Evolutionary conservation across 1,140 invertebrate genomes (phyloP), one percentile per base, ranked within the genome.

Genomic region (Chironomus tepperi): DNA sequence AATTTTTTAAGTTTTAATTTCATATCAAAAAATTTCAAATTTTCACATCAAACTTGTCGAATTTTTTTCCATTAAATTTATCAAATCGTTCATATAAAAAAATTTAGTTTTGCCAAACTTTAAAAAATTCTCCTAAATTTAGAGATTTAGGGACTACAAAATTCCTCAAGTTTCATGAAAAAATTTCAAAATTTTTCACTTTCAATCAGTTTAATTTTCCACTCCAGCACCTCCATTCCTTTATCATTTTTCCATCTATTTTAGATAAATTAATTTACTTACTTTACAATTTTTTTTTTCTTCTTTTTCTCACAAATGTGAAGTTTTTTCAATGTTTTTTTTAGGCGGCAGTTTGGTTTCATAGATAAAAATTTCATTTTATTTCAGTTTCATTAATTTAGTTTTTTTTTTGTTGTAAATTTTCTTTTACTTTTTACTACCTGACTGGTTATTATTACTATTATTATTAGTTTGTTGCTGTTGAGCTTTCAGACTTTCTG

Each of bases 401-500:
- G 24, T 34, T 34, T n/a, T n/a, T 47, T 47, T 47, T 47, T 57
- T 57, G 3, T 1, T 15, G 12, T 15, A 47, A 47, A 47, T 3
- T 10, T n/a, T n/a, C 2, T n/a, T 57, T 57, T n/a, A 19, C 18
- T 70, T 70, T 21, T 70, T 70, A 70, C 65, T 70, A 19, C 65
- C 65, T 70, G 19, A 70, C 19, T 70, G 65, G 18, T 70, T 70
- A 34, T 70, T 70, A 16, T 70, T 57, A n/a, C 47, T 70, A 34
- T 34, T 34, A 34, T 34, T 34, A 34, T 34, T 34, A 2, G 24
- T 34, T 34, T 34, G 65, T 70, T 19, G 16, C 65, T 70, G 65
- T 21, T 70, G 65, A 70, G 65, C 65, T 70, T 77, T 77, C 3
- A 81, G 76, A 34, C 80, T 83, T 75, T 86, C 86, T 75, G 85